Evolutionary conservation across 2,888 invertebrate genomes (phyloP), one percentile per base, ranked within the genome.

Genomic region (Vannuccia rotundouncinata): DNA sequence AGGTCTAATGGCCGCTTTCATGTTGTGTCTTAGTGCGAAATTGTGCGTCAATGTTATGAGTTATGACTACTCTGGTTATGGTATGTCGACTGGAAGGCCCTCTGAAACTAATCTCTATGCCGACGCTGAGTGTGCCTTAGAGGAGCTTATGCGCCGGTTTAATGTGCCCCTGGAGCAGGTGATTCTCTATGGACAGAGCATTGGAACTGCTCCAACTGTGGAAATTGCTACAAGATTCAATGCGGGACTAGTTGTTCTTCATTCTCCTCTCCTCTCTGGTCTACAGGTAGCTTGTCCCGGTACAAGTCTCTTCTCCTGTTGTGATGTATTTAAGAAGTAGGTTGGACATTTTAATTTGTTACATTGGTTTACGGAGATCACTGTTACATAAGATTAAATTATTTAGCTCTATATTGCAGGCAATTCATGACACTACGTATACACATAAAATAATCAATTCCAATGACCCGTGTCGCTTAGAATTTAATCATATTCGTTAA

Each of bases 41-140:
- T 31, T 80, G 22, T 29, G 31, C 22, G 74, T 80, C 90, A 98
- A 99, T 89, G 95, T 99, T 90, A 96, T 99, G 90, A 95, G 90
- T 83, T 91, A 90, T 84, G 91, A 91, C 84, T 91, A 91, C 86
- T 90, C 90, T 79, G 98, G 98, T 79, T 95, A 95, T 89, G 96
- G 96, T 79, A 84, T 93, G 84, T 95, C 95, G 89, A 93, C 93
- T 82, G 96, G 98, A 28, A 95, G 95, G 87, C 95, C 98, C 10
- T 95, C 95, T 1, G 98, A 98, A 89, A 96, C 96, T 89, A 98
- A 98, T 89, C 90, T 99, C 80, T 99, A 99, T 88, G 94, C 97
- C 22, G 98, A 99, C 88, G 95, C 98, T 84, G 95, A 96, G 89
- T 95, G 96, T 80, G 95, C 96, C 73, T 97, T 95, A 95, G 93